Evolutionary conservation across 2,888 invertebrate genomes (phyloP).

Genomic region (Dexiosoma caninum): DNA sequence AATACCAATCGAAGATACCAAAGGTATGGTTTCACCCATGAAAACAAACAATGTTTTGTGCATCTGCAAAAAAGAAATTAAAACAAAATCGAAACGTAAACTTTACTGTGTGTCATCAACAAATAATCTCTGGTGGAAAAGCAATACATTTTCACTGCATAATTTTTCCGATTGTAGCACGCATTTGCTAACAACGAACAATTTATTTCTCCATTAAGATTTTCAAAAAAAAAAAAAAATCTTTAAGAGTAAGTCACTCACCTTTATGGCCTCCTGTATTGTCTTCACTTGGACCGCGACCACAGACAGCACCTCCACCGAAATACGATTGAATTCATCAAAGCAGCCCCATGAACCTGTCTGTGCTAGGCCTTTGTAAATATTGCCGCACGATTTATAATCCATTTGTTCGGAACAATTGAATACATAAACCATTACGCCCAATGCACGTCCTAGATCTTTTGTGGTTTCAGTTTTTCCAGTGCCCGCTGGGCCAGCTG

Average conservation of each 20-base stretch:
- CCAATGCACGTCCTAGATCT: constrained; percentile 96
- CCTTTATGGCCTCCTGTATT: constrained; percentile 92
- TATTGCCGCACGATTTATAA: constrained; percentile 96
- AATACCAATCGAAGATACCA: constrained; percentile 90
- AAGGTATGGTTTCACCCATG: constrained; percentile 88
- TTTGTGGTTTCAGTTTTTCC: constrained; percentile 99
- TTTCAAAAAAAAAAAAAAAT: constrained; percentile 24
- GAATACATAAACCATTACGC: constrained; percentile 98
- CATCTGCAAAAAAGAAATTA: constrained; percentile 68
- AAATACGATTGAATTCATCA: constrained; percentile 97
- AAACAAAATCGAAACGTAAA: constrained; percentile 34
- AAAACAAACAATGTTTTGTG: constrained; percentile 90
- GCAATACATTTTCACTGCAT: constrained; percentile 32
- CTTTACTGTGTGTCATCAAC: constrained; percentile 24
- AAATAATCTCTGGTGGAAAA: constrained; percentile 23
- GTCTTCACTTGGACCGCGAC: constrained; percentile 96
- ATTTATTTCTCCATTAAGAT: constrained; percentile 40
- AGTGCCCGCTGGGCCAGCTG: constrained; percentile 96
- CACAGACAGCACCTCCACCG: constrained; percentile 97
- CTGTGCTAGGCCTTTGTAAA: constrained; percentile 95
- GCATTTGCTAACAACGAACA: neutral
- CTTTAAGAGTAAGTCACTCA: constrained; percentile 66
- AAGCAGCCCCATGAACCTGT: constrained; percentile 99
- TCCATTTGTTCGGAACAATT: constrained; percentile 99
- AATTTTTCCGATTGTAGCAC: neutral